Conservation (phyloP, 1,140 invertebrate species). For the Saccostrea cuccullata region DNA sequence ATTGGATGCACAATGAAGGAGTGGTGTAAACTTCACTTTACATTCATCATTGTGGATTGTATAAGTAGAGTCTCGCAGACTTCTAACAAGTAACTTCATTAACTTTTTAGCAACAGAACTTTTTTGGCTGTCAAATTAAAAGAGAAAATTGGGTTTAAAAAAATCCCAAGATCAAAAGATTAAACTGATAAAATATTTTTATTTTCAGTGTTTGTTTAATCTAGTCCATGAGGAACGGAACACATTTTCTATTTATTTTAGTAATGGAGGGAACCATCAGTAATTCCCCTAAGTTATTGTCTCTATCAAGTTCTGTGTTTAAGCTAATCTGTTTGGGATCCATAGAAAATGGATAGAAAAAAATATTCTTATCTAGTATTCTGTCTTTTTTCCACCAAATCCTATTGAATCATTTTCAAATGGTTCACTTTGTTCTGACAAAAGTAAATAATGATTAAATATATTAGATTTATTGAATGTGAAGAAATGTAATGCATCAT, state of each 20-base stretch:
- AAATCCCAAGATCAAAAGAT: conserved; percentile 2
- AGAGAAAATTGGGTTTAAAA: neutral
- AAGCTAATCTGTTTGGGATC: conserved; percentile 23
- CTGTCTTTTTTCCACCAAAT: conserved; percentile 2
- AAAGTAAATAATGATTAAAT: neutral
- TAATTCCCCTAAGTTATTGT: neutral
- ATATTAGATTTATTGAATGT: neutral
- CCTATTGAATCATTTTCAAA: conserved; percentile 28
- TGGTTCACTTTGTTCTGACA: conserved; percentile 25
- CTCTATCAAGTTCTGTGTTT: conserved; percentile 7
- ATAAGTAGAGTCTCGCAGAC: neutral
- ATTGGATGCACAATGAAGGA: conserved; percentile 14
- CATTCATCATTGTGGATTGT: conserved; percentile 18
- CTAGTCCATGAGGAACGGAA: neutral
- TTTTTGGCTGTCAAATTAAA: neutral
- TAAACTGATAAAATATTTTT: conserved; percentile 8
- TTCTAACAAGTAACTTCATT: neutral
- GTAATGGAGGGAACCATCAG: neutral
- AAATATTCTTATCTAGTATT: conserved; percentile 5
- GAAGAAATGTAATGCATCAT: neutral
- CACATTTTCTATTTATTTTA: conserved; percentile 19
- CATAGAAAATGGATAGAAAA: neutral
- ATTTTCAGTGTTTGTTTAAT: conserved; percentile 4
- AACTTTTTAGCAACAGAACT: neutral
- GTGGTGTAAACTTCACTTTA: conserved; percentile 10